These are phyloP conservation scores for Cheirogaleus major DNA, from an alignment of 2,797 vertebrate species.

Conservation along the genomic window DNA sequence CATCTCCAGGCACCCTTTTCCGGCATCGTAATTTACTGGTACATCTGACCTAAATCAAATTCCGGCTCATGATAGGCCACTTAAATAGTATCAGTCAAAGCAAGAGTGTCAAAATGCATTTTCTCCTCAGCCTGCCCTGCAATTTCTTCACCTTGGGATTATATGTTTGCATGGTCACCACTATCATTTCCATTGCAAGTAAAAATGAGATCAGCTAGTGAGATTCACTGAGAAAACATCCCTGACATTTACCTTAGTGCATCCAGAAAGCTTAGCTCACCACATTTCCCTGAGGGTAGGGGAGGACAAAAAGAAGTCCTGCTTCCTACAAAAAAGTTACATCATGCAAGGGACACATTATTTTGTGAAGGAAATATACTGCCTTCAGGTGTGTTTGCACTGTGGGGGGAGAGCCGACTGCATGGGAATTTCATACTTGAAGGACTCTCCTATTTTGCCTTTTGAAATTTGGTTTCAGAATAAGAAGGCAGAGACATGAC, in stretches of 20 bases:
- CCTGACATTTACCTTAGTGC: slow-evolving; percentile 59
- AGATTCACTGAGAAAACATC: slow-evolving; percentile 53
- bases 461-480: slow-evolving; percentile 11
- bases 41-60: slow-evolving; percentile 52
- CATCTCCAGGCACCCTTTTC: slow-evolving; percentile 24
- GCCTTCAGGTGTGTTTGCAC: background rate
- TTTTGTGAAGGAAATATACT: background rate
- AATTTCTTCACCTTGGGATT: slow-evolving; percentile 55
- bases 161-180: background rate
- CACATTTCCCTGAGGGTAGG: background rate
- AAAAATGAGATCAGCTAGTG: slow-evolving; percentile 35
- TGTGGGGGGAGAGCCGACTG: background rate
- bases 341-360: background rate
- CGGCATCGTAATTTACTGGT: slow-evolving; percentile 54
- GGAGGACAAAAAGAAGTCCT: background rate
- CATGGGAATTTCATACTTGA: background rate
- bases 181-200: slow-evolving; percentile 56
- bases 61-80: background rate
- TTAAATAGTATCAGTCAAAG: slow-evolving; percentile 45
- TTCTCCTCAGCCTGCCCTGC: background rate
- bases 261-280: slow-evolving; percentile 22
- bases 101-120: slow-evolving; percentile 43
- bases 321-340: background rate
- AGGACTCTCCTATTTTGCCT: background rate
- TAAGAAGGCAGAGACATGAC: background rate